Conservation (phyloP, 2,888 invertebrate species). For the Melikaiella ostensackeni region DNA sequence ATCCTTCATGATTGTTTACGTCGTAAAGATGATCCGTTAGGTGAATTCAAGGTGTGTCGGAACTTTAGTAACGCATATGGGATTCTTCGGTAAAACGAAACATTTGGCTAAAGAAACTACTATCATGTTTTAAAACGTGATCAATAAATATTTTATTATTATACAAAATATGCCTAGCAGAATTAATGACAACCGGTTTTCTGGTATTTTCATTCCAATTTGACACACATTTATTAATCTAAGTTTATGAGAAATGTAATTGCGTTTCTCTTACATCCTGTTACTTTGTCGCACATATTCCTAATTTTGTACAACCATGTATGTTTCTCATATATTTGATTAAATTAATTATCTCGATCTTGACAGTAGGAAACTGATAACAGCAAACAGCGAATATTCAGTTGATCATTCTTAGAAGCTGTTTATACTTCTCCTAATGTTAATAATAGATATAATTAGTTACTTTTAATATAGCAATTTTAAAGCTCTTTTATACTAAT, state of each 20-base stretch:
- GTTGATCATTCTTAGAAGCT: background rate
- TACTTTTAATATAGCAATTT: background rate
- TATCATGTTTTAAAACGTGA: background rate
- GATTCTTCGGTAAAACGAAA: slow-evolving; percentile 14
- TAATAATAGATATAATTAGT: background rate
- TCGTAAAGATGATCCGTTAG: slow-evolving; percentile 38
- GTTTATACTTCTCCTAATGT: background rate
- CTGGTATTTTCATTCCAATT: background rate
- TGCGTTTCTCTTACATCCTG: no score
- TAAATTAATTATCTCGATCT: background rate
- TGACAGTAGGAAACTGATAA: no score
- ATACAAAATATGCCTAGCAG: background rate
- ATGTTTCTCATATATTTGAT: background rate
- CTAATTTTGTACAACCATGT: background rate
- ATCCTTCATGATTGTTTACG: slow-evolving; percentile 30
- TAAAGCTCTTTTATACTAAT: no score
- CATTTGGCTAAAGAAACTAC: background rate
- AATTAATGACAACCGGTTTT: background rate
- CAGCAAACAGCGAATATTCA: no score
- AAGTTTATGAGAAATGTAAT: background rate
- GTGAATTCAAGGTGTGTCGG: slow-evolving; percentile 26
- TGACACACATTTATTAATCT: background rate
- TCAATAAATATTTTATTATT: background rate
- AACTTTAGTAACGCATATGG: slow-evolving; percentile 1
- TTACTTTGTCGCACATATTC: background rate